These are phyloP conservation scores for Daphoenositta chrysoptera DNA, from an alignment of 2,113 vertebrate genomes.

Conservation along the genomic window DNA sequence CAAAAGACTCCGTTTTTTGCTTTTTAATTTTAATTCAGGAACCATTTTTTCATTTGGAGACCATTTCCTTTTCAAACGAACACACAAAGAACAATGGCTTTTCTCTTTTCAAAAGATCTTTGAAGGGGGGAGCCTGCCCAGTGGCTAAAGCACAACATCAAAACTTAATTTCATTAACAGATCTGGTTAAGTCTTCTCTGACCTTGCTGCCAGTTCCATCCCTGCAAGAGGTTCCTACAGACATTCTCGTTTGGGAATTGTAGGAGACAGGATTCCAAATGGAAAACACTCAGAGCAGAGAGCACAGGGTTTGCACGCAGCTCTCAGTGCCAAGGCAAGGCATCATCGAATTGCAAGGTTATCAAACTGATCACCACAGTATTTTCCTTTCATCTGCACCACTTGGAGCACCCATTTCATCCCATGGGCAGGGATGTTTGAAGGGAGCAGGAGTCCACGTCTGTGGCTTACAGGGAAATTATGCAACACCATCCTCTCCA, in stretches of 20 bases:
- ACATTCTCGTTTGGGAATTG: not conserved
- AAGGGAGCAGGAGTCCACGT: not conserved
- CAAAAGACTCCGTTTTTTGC: not conserved
- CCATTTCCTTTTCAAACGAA: slow-evolving; percentile 59
- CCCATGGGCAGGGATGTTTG: not conserved
- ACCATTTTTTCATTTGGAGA: slow-evolving; percentile 50
- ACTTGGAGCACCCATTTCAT: not conserved
- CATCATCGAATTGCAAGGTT: not conserved
- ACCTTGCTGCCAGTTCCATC: not conserved
- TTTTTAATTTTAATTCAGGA: slow-evolving; percentile 5
- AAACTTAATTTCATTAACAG: slow-evolving; percentile 44
- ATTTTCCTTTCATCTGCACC: not conserved
- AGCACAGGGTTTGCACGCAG: not conserved
- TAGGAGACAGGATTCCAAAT: not conserved
- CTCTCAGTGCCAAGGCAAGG: not conserved
- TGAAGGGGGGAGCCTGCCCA: slow-evolving; percentile 26
- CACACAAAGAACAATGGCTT: slow-evolving; percentile 55
- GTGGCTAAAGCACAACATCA: slow-evolving; percentile 32
- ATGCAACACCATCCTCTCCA: not conserved
- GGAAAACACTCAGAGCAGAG: not conserved
- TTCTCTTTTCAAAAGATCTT: slow-evolving; percentile 55
- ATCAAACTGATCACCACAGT: not conserved
- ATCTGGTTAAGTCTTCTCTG: slow-evolving; percentile 6
- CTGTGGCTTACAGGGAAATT: not conserved
- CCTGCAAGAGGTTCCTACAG: not conserved